Base-by-base conservation (phyloP, 2,113 vertebrate species). In the Paralichthys olivaceus region DNA sequence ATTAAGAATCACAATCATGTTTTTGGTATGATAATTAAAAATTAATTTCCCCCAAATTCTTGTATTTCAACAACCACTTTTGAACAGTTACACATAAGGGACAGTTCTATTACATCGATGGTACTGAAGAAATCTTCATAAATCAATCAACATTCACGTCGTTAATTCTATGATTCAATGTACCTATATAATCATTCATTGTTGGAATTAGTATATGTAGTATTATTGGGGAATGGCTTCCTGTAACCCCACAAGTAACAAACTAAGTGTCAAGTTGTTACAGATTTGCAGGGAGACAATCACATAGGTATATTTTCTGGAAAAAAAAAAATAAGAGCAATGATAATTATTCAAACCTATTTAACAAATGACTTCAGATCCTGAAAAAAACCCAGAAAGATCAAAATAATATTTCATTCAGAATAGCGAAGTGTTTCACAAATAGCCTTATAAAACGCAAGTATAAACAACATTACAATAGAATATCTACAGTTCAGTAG, bases 371-470 rank as follows among this genome's bases (percentile, higher is more conserved):
- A 93, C 89, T 91, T 93, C 81, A 85, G 80, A 89, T 92, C 83
- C 89, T 89, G 84, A 87, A 82, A 77, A 77, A 72, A 75, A 40
- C 9, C 12, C 74, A 49, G 77, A 79, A 78, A 59, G 8, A 84
- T 69, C 72, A 11, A 92, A 92, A 89, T 85, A 86, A 90, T 88
- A 91, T 90, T 84, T 80, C 55, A 90, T 89, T 90, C 80, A 92
- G 88, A 92, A 93, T 87, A 92, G 93, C 85, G 72, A 93, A 93
- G 89, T 94, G 90, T 93, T 91, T 93, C 94, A 95, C 93, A 94
- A 94, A 94, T 91, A 93, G 92, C 90, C 90, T 95, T 94, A 95
- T 93, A 95, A 95, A 95, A 95, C 91, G 84, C 90, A 94, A 93
- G 93, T 94, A 95, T 93, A 94, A 94, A 95, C 93, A 94, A 94